Percentiles rank a stretch among this genome's conserved stretches.
Conservation (phyloP, 2,888 invertebrate genomes). For the Stenurella melanura region DNA sequence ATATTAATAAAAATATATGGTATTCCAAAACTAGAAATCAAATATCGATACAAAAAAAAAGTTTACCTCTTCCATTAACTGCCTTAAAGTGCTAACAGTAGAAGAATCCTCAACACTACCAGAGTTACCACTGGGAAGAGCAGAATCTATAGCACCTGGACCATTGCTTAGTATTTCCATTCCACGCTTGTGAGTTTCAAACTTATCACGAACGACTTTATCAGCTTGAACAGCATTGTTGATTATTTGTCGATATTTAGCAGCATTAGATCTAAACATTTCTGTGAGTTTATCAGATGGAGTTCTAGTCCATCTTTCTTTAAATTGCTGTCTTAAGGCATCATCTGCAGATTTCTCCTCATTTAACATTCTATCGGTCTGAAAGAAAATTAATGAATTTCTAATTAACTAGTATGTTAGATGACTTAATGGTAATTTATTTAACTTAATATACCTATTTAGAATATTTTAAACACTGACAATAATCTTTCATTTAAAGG, state of each 20-base stretch:
- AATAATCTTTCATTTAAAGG: too few relatives aligned
- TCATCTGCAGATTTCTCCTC: conserved; percentile 95
- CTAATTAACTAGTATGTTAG: not conserved
- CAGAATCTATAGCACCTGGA: conserved; percentile 80
- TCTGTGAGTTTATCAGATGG: conserved; percentile 91
- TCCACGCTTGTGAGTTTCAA: conserved; percentile 83
- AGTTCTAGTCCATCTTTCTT: conserved; percentile 93
- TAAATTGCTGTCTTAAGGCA: conserved; percentile 91
- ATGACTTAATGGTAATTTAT: too few relatives aligned
- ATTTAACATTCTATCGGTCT: conserved; percentile 87
- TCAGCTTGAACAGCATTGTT: conserved; percentile 90
- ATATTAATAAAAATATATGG: too few relatives aligned
- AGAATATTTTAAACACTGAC: too few relatives aligned
- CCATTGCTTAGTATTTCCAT: conserved; percentile 89
- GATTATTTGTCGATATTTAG: conserved; percentile 94
- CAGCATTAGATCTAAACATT: conserved; percentile 90
- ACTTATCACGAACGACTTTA: conserved; percentile 90
- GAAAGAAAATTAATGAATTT: conserved; percentile 50
- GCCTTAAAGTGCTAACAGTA: conserved; percentile 81
- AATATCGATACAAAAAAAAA: not conserved
- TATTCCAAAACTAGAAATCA: too few relatives aligned
- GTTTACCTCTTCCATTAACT: conserved; percentile 84
- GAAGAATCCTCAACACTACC: conserved; percentile 75
- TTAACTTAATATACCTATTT: too few relatives aligned
- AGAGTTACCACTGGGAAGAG: conserved; percentile 80